phyloP scores from a whole-genome alignment of 2,888 invertebrate genomes.

The Steromphala cineraria region DNA sequence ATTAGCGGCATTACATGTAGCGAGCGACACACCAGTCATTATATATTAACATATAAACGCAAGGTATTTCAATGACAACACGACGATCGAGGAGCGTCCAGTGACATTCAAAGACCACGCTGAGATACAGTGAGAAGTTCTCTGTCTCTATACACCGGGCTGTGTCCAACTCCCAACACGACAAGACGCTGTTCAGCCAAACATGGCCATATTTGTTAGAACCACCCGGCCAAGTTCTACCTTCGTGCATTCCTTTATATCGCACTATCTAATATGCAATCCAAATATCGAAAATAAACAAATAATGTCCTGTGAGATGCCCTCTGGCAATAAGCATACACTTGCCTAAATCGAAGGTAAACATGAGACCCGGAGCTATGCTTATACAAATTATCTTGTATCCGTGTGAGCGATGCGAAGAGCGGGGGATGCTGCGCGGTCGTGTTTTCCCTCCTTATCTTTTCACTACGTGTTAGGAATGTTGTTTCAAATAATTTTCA shows the following conservation, averaged over 20 bases:
- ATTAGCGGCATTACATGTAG: no score
- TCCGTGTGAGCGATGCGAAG: constrained; percentile 3
- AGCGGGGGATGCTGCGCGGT: not conserved
- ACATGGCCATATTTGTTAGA: not conserved
- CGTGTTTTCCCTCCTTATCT: not conserved
- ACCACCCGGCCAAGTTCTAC: not conserved
- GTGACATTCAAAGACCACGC: no score
- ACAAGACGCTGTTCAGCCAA: no score
- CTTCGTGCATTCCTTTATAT: not conserved
- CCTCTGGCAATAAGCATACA: not conserved
- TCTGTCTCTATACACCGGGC: no score
- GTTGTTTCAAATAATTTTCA: constrained; percentile 20
- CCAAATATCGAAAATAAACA: constrained; percentile 23
- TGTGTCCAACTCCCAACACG: no score
- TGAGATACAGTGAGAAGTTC: no score
- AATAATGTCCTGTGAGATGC: constrained; percentile 6
- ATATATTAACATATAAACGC: no score
- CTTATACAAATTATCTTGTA: constrained; percentile 21
- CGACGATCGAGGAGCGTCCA: no score
- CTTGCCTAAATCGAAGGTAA: constrained; percentile 21
- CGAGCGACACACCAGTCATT: no score
- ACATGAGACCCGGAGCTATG: not conserved
- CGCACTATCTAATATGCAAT: constrained; percentile 20
- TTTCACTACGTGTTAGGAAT: not conserved
- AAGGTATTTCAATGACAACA: no score